phyloP scores from a whole-genome alignment of 2,888 invertebrate species.

The Drosophila mayaguana region DNA sequence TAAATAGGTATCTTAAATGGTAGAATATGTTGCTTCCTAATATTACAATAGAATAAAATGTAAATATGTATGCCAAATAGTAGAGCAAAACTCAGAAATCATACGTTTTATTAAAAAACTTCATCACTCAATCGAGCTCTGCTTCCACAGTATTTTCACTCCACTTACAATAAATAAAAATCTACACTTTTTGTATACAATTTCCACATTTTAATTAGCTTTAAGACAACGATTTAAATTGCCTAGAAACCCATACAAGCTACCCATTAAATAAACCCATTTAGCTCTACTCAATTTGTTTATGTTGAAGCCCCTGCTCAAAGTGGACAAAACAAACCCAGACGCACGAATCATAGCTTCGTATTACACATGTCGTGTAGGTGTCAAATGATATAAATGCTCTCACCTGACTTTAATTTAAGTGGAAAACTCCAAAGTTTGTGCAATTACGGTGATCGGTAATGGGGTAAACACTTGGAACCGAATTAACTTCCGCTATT shows the following conservation, averaged over 20 bases:
- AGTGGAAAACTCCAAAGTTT: conserved; percentile 17
- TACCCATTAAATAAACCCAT: neutral
- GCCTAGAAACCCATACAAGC: neutral
- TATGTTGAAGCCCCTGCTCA: neutral
- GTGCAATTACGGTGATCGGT: conserved; percentile 27
- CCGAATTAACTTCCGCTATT: conserved; percentile 17
- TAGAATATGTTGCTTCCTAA: neutral
- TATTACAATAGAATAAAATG: too few species aligned
- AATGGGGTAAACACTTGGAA: conserved; percentile 29
- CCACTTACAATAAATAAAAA: neutral
- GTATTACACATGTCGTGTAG: neutral
- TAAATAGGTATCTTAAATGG: neutral
- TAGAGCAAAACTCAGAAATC: neutral
- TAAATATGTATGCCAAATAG: too few species aligned
- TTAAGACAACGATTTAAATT: neutral
- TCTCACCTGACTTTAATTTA: conserved; percentile 35
- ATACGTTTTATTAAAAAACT: neutral
- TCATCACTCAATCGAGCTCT: neutral
- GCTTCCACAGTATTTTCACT: neutral
- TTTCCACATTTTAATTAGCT: neutral
- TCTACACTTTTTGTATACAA: neutral
- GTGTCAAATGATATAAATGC: conserved; percentile 12
- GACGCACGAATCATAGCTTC: neutral
- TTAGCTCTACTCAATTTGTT: conserved; percentile 10
- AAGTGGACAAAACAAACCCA: neutral